Base-by-base conservation (phyloP, 2,797 vertebrate genomes). In the Percopsis omiscomaycus region DNA sequence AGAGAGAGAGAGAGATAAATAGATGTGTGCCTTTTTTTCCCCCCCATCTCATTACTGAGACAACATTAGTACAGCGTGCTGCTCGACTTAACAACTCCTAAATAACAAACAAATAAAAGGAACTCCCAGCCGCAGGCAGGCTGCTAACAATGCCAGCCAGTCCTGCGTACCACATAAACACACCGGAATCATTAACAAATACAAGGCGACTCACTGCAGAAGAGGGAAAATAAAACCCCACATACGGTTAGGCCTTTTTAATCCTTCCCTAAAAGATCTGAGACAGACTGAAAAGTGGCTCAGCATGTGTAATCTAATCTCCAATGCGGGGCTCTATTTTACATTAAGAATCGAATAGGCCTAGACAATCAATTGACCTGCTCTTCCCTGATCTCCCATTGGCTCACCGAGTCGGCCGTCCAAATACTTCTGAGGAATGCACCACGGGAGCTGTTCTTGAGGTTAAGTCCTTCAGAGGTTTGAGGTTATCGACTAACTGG, bases 1-100 rank as follows among this genome's bases (percentile, higher is more conserved):
- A 68, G 64, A 66, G 63, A 65, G 14, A 50, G 64, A 64, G 75
- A 72, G 69, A 74, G 69, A 63, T 60, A 65, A 12, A 50, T 65
- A 64, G 74, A 50, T 74, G 49, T 78, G 81, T 74, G 65, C 65
- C 57, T 55, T 73, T 79, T 74, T 75, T n/a, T 22, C 22, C 22
- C 22, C 22, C 32, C 64, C 78, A 70, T 78, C 71, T 80, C 78
- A 80, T 84, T 81, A 81, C 65, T 42, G 60, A 3, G 4, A 68
- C 56, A 16, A 16, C 74, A 77, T 73, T 73, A 77, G 54, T 50
- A 68, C 77, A 70, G 68, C 44, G 62, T 74, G 64, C 62, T 10
- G 56, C 76, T 76, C 69, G 61, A 64, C 74, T 79, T 72, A 71
- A 79, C 73, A 71, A 32, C 65, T 68, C 65, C 71, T 68, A 63